A percentile compares a stretch with the other conserved stretches of the same genome.
phyloP scores from a whole-genome alignment of 2,888 invertebrate genomes.

The Norana najaformis region DNA sequence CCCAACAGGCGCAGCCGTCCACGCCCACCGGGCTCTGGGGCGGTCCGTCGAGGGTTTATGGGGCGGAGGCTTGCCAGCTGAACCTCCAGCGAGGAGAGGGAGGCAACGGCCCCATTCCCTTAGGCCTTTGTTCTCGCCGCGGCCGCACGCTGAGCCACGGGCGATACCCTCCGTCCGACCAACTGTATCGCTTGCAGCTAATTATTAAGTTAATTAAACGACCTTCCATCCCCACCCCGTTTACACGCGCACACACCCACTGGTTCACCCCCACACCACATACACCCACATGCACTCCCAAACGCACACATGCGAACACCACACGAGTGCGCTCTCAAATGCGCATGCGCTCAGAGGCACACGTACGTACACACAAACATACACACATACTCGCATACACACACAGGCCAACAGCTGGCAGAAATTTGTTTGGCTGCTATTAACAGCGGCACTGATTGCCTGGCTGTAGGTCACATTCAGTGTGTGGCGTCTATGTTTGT shows the following conservation, averaged over 20 bases:
- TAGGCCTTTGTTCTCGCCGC: constrained; percentile 6
- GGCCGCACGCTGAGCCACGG: background rate
- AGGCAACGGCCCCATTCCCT: background rate
- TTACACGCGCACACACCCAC: background rate
- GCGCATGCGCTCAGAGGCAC: background rate
- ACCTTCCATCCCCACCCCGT: background rate
- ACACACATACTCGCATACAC: background rate
- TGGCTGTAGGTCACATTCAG: background rate
- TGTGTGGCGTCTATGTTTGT: background rate
- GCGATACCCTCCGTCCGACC: background rate
- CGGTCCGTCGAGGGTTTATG: background rate
- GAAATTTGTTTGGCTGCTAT: background rate
- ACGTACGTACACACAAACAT: background rate
- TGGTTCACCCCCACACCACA: no score
- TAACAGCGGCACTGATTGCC: background rate
- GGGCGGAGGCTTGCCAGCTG: background rate
- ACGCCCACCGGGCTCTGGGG: constrained; percentile 2
- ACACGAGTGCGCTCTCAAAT: background rate
- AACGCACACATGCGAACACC: no score
- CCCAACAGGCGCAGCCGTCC: background rate
- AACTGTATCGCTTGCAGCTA: background rate
- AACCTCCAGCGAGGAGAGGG: background rate
- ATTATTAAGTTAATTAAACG: constrained; percentile 13
- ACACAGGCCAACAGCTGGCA: background rate
- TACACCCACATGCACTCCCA: no score